Conservation (phyloP, 2,113 vertebrate genomes). For the Mormoops blainvillei region DNA sequence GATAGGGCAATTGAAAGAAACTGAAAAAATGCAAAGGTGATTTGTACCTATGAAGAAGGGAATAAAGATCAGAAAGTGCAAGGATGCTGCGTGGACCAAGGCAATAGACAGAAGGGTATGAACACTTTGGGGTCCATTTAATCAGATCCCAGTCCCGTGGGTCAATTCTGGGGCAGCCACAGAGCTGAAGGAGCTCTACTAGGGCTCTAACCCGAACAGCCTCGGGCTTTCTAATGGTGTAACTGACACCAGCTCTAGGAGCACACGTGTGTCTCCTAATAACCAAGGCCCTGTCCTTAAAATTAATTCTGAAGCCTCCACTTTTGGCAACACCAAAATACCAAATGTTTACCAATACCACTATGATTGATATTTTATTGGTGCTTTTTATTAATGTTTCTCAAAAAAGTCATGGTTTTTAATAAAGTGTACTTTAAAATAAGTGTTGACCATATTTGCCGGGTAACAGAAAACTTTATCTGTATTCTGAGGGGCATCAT, state of each 20-base stretch:
- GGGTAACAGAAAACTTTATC: not conserved
- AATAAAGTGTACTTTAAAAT: not conserved
- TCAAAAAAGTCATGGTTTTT: not conserved
- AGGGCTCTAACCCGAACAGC: not conserved
- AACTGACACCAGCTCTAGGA: not conserved
- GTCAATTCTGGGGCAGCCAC: not conserved
- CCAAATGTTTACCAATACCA: not conserved
- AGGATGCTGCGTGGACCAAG: not conserved
- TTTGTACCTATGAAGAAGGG: not conserved
- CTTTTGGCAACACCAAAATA: not conserved
- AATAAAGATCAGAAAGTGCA: not conserved
- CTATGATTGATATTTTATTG: not conserved
- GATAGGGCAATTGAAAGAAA: not conserved
- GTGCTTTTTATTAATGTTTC: not conserved
- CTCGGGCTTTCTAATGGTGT: not conserved
- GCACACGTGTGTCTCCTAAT: not conserved
- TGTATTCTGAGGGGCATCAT: not conserved
- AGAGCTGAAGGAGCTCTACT: not conserved
- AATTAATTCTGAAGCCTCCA: not conserved
- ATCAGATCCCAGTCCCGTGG: not conserved
- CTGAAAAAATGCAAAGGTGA: not conserved
- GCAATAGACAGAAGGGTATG: not conserved
- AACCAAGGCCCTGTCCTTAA: not conserved
- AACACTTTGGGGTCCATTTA: not conserved
- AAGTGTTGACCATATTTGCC: not conserved